Conservation (phyloP, 2,888 invertebrate species). For the Sepioteuthis lessoniana region DNA sequence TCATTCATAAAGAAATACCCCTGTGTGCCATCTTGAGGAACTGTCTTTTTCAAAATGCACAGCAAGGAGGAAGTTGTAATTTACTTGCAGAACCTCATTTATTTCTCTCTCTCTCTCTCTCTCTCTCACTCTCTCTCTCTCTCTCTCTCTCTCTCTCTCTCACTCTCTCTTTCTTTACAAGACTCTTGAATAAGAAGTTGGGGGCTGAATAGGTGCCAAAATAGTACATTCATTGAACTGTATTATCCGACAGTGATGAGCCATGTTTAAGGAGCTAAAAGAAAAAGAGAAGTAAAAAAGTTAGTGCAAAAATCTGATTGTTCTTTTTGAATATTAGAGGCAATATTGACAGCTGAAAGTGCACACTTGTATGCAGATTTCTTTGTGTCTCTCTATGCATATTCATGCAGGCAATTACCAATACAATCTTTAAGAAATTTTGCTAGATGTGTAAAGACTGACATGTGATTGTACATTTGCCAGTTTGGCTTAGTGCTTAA, state of each 20-base stretch:
- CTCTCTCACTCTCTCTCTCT: not conserved
- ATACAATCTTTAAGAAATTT: no score
- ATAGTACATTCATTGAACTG: not conserved
- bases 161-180: not conserved
- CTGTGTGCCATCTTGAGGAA: not conserved
- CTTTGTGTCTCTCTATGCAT: no score
- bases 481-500: no score
- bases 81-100: no score
- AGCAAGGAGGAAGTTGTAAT: no score
- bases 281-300: not conserved
- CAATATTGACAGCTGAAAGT: conserved; percentile 33
- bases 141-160: no score
- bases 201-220: no score
- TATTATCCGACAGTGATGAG: not conserved
- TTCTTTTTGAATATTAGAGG: not conserved
- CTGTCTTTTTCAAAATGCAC: not conserved
- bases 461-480: no score
- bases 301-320: not conserved
- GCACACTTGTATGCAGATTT: not conserved
- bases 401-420: no score
- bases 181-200: not conserved
- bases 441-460: no score
- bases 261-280: no score
- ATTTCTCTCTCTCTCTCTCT: no score
- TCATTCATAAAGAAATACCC: not conserved